Conservation (phyloP, 2,113 vertebrate genomes). For the Chrysemys picta region DNA sequence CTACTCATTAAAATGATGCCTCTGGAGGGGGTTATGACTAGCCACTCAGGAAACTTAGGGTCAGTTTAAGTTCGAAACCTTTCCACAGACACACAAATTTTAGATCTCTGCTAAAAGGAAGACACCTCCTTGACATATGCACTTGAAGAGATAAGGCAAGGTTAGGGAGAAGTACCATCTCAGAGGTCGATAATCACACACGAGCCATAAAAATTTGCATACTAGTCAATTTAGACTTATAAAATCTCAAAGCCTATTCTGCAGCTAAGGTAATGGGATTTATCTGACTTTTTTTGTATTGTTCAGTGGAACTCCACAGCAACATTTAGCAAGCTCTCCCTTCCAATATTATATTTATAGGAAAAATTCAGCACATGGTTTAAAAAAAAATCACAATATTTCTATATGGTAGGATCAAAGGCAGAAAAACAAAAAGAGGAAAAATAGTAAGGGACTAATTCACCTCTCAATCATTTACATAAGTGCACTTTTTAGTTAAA, state of each 20-base stretch:
- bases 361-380: neutral
- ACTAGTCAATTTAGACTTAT: neutral
- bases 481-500: neutral
- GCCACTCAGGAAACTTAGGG: neutral
- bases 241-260: slow-evolving; percentile 17
- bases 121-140: neutral
- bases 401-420: neutral
- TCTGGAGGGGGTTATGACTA: slow-evolving; percentile 2
- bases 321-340: neutral
- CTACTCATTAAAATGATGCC: slow-evolving; percentile 61
- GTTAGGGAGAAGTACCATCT: slow-evolving; percentile 9
- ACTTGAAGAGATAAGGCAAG: neutral
- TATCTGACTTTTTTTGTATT: neutral
- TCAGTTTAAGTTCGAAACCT: neutral
- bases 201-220: neutral
- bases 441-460: neutral
- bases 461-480: neutral
- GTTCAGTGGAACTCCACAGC: neutral
- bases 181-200: slow-evolving; percentile 6
- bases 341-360: neutral
- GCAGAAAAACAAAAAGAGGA: neutral
- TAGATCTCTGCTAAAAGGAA: neutral
- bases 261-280: neutral
- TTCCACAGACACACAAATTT: neutral
- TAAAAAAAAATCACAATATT: neutral